Percentiles rank a stretch among this genome's conserved stretches.
Evolutionary conservation across 2,888 invertebrate genomes (phyloP).

Genomic region (Drosophila mulleri): DNA sequence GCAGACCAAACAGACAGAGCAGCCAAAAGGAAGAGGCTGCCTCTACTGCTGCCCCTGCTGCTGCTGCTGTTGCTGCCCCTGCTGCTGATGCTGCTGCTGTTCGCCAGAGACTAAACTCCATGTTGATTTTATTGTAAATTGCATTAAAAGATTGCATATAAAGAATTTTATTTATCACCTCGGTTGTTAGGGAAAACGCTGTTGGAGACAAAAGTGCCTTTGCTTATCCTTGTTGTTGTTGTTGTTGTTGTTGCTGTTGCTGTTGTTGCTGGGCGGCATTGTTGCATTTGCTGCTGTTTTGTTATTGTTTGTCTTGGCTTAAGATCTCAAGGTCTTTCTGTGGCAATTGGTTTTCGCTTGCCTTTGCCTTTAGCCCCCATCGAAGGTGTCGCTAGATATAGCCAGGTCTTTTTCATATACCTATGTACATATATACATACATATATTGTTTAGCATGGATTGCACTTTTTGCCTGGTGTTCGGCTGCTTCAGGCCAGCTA

Average conservation of each 20-base stretch:
- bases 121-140: conserved; percentile 83
- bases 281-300: conserved; percentile 48
- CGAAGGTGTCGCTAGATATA: conserved; percentile 55
- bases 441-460: conserved; percentile 16
- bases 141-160: conserved; percentile 83
- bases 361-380: conserved; percentile 38
- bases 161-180: conserved; percentile 84
- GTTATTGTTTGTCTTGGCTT: conserved; percentile 62
- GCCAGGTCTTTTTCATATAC: conserved; percentile 2
- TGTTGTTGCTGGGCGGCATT: conserved; percentile 19
- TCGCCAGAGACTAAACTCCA: conserved; percentile 74
- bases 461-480: conserved; percentile 48
- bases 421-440: background rate
- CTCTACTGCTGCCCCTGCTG: conserved; percentile 18
- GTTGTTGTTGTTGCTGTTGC: conserved; percentile 8
- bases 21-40: conserved; percentile 38
- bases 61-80: conserved; percentile 20
- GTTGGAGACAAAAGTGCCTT: conserved; percentile 80
- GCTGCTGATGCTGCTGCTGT: background rate
- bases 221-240: conserved; percentile 47
- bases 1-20: conserved; percentile 32
- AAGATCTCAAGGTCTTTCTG: conserved; percentile 73
- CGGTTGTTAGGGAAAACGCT: conserved; percentile 81
- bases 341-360: conserved; percentile 48
- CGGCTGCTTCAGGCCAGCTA: background rate